A percentile compares a stretch with the other conserved stretches of the same genome.
These are phyloP conservation scores for Lasioglossum leucozonium DNA, from an alignment of 2,888 invertebrate genomes.

Conservation along the genomic window DNA sequence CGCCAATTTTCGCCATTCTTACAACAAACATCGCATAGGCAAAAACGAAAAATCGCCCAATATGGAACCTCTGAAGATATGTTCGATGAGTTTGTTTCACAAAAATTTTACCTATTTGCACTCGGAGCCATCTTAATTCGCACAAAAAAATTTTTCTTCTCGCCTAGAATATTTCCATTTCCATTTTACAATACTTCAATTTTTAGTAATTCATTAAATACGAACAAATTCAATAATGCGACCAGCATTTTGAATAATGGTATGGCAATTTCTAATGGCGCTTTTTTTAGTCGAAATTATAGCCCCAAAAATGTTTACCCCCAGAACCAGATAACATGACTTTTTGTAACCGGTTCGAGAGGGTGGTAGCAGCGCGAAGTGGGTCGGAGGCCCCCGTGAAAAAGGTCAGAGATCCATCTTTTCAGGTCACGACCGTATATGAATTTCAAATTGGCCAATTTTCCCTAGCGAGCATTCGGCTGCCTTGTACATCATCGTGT, in stretches of 20 bases:
- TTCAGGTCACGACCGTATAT: slow-evolving; percentile 82
- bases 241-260: background rate
- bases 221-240: too few species aligned
- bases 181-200: too few species aligned
- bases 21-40: background rate
- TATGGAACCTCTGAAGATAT: background rate
- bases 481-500: slow-evolving; percentile 45
- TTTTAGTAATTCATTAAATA: too few species aligned
- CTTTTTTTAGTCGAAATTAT: background rate
- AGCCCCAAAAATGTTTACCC: slow-evolving; percentile 18
- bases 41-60: background rate
- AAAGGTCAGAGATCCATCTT: slow-evolving; percentile 82
- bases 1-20: background rate
- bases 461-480: slow-evolving; percentile 66
- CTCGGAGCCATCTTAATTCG: background rate
- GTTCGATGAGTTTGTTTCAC: background rate
- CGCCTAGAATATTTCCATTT: too few species aligned
- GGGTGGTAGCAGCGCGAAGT: slow-evolving; percentile 27
- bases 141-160: background rate
- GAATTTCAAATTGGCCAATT: slow-evolving; percentile 83
- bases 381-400: slow-evolving; percentile 61
- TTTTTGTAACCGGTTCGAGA: background rate
- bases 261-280: background rate
- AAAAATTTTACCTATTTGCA: background rate
- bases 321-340: slow-evolving; percentile 32